Base-by-base conservation (phyloP, 2,888 invertebrate genomes). In the Allolobophora icterica region DNA sequence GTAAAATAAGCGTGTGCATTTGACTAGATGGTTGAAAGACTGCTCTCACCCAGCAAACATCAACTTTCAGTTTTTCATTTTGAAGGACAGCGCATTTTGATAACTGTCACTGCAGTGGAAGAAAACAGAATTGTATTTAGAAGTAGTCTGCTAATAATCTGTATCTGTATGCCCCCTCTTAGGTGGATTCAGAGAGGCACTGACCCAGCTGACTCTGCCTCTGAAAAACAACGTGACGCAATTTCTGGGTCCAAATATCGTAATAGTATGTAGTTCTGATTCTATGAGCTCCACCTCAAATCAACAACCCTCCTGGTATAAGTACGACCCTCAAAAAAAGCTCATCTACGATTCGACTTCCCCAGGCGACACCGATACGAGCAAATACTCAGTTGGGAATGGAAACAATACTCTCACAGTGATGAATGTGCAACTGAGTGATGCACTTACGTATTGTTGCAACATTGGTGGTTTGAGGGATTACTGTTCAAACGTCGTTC, bases 291-390 rank as follows among this genome's bases (percentile, higher is more conserved):
- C n/a, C n/a, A n/a, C n/a, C 30, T 8, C 30, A n/a, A 13, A 3
- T 52, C 1, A n/a, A n/a, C 71, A 2, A 11, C 4, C 8, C 13
- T 71, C 30, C 71, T 71, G 71, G 71, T 8, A 8, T 1, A 71
- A 71, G 30, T n/a, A n/a, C n/a, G n/a, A 71, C n/a, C 30, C 5
- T n/a, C 2, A 71, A n/a, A n/a, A 11, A n/a, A 71, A 30, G 5
- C 1, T n/a, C 30, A 17, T 71, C 30, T 71, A 71, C 71, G 11
- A 71, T 71, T 0, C 30, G 0, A 0, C 6, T 30, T n/a, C 30
- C 8, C 30, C 0, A n/a, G 13, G 0, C 0, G 1, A n/a, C n/a
- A 1, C 3, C 30, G 13, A 71, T 1, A 5, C 71, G 1, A n/a
- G 1, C 11, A 71, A 71, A 71, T 71, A 71, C 71, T 71, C 71